Base-by-base conservation (phyloP, 64 coral and sea anemone species). In the Dendrophyllia cribrosa region DNA sequence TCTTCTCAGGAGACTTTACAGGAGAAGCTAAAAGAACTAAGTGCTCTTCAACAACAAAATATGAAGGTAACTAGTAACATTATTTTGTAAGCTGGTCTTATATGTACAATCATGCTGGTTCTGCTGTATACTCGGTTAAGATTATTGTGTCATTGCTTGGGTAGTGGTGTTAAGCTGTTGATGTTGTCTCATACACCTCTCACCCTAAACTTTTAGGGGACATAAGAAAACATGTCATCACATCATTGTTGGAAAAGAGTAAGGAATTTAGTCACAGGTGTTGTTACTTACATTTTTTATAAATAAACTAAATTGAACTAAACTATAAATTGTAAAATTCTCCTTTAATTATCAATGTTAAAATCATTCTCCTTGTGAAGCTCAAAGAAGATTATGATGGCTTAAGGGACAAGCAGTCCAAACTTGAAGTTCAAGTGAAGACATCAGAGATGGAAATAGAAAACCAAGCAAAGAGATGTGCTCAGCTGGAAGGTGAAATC, bases 1-100 rank as follows among this genome's bases (percentile, higher is more conserved):
- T 79, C 93, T 22, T 79, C 89, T 14, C 96, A 98, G 71, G 96
- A 98, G 77, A 66, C 93, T 15, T 76, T 98, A 20, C 96, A 98
- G 48, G 72, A 91, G 16, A 98, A 95, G 72, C 66, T 98, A 1
- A 65, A 87, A 43, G 96, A 98, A 53, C 75, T 95, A 62, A 95
- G 89, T 62, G 93, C 93, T 14, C 51, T 98, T 73, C 93, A 98
- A 51, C 96, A 95, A n/a, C 79, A 98, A 22, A 90, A 89, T 82
- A 50, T 72, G 25, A 83, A 90, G 86, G 96, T 98, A 77, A 56
- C 7, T 56, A 1, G 7, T 56, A 56, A 56, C 53, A 11, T 61
- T 75, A 51, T 80, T 5, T 84, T 56, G 78, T 51, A 60, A 21
- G 17, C 44, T 5, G 3, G 53, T 56, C 34, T 34, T 34, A 1